Conservation (phyloP, 2,888 invertebrate genomes). For the Leptinotarsa juncta region DNA sequence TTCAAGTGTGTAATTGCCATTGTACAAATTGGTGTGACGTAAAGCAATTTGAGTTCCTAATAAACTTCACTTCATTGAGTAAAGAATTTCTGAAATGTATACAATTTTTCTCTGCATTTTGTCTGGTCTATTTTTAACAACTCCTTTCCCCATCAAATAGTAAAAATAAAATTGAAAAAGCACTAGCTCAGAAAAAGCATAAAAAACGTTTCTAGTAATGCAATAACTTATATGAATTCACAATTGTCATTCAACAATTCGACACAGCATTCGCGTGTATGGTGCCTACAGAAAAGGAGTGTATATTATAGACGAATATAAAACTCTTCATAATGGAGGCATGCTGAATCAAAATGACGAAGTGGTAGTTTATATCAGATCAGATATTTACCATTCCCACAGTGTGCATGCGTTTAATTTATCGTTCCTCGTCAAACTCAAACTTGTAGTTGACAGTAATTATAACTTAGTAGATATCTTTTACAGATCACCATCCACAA, state of each 20-base stretch:
- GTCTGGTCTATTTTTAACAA: too few relatives aligned
- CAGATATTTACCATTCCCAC: constrained; percentile 4
- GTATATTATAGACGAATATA: constrained; percentile 7
- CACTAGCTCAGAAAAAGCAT: too few relatives aligned
- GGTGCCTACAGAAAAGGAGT: constrained; percentile 11
- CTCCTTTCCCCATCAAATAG: too few relatives aligned
- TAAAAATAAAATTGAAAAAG: too few relatives aligned
- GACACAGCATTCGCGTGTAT: constrained; percentile 11
- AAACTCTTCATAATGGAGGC: constrained; percentile 15
- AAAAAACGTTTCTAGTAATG: too few relatives aligned
- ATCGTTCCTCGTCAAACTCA: constrained; percentile 12
- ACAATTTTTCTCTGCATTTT: too few relatives aligned
- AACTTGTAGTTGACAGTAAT: neutral
- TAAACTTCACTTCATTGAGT: too few relatives aligned
- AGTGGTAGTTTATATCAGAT: constrained; percentile 10
- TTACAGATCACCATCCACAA: constrained; percentile 22
- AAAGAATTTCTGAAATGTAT: too few relatives aligned
- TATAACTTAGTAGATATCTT: constrained; percentile 3
- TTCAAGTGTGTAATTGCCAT: too few relatives aligned
- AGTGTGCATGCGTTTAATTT: constrained; percentile 6
- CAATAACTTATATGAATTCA: constrained; percentile 16
- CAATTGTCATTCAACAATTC: constrained; percentile 8
- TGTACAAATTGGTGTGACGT: too few relatives aligned
- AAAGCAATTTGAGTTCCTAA: too few relatives aligned
- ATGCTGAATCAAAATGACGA: constrained; percentile 20